Evolutionary conservation across 2,113 vertebrate species (phyloP).

Genomic region (Tylochromis polylepis): DNA sequence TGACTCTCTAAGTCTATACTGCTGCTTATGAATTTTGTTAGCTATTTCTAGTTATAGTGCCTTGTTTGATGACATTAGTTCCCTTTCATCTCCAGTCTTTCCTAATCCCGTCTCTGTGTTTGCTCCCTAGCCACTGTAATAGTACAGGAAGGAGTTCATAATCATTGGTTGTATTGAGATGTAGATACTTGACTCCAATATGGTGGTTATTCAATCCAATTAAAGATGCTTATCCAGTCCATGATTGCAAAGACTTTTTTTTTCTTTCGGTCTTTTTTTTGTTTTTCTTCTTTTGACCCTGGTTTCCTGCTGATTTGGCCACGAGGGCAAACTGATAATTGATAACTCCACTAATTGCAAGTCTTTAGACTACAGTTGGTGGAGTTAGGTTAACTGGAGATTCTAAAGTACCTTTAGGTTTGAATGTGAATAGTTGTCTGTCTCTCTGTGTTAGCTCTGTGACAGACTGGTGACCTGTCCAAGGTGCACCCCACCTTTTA

Average conservation of each 20-base stretch:
- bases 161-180: background rate
- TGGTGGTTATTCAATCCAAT: background rate
- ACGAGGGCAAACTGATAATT: too few species aligned
- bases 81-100: background rate
- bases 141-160: background rate
- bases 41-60: background rate
- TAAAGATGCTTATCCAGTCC: background rate
- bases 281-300: too few species aligned
- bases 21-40: background rate
- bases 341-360: too few species aligned
- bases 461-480: too few species aligned
- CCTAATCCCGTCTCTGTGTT: background rate
- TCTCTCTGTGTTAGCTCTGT: background rate
- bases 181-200: background rate
- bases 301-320: too few species aligned
- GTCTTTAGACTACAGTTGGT: background rate
- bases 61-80: accelerated
- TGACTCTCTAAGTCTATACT: background rate
- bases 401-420: background rate
- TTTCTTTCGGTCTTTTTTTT: too few species aligned
- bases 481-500: too few species aligned
- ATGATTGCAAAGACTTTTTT: too few species aligned
- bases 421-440: background rate
- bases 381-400: background rate
- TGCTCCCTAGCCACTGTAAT: background rate